Conservation (phyloP, 2,888 invertebrate species). For the Sinopyrophorus schimmeli region DNA sequence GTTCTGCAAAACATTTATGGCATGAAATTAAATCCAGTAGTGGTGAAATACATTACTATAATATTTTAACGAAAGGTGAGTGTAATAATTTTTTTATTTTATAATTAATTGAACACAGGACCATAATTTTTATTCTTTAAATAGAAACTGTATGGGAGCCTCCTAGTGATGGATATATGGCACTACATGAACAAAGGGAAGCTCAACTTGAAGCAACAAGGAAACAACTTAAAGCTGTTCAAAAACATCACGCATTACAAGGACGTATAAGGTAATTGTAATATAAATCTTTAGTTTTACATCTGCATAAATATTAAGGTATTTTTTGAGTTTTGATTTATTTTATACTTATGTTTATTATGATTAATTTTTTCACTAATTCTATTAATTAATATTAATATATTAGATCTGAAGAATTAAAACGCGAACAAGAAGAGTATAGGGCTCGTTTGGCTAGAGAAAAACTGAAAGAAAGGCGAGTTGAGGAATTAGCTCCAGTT, state of each 20-base stretch:
- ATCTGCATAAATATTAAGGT: too few species aligned
- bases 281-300: too few species aligned
- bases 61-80: conserved; percentile 77
- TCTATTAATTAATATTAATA: not conserved
- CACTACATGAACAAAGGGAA: conserved; percentile 66
- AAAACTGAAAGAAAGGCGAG: conserved; percentile 53
- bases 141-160: conserved; percentile 76
- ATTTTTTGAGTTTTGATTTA: too few species aligned
- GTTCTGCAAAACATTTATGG: conserved; percentile 63
- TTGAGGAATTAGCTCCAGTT: conserved; percentile 47
- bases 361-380: too few species aligned
- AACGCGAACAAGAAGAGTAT: conserved; percentile 59
- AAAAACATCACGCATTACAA: conserved; percentile 41
- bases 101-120: too few species aligned
- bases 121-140: conserved; percentile 1
- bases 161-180: conserved; percentile 73
- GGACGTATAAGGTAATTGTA: conserved; percentile 16
- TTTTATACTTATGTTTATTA: too few species aligned
- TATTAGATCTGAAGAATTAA: conserved; percentile 44
- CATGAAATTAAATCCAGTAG: conserved; percentile 77
- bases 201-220: conserved; percentile 57
- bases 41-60: conserved; percentile 85
- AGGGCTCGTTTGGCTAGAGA: conserved; percentile 57
- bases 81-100: conserved; percentile 10
- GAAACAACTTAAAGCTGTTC: conserved; percentile 52